These are phyloP conservation scores for Macrochelys suwanniensis DNA, from an alignment of 2,797 vertebrate genomes.

Conservation along the genomic window DNA sequence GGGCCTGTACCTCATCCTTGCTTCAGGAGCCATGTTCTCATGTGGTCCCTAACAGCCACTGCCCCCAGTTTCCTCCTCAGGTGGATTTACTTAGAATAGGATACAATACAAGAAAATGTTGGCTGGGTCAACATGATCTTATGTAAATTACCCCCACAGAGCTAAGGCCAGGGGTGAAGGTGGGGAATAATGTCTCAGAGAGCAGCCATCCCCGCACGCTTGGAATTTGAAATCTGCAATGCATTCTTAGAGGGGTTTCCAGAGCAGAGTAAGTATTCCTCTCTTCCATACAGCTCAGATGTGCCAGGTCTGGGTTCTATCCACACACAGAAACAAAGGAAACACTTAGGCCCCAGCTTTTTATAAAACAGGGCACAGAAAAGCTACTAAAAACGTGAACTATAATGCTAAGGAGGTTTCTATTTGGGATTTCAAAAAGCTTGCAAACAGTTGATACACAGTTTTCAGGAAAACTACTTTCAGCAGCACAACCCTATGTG, in stretches of 20 bases:
- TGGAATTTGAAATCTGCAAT: background rate
- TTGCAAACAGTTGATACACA: constrained; percentile 66
- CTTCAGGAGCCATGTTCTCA: background rate
- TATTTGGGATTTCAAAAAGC: constrained; percentile 63
- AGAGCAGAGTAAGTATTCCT: background rate
- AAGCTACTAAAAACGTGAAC: background rate
- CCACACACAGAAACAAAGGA: background rate
- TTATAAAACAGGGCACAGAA: background rate
- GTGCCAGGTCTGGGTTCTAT: background rate
- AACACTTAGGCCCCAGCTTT: background rate
- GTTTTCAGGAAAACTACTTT: constrained; percentile 16
- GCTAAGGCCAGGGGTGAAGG: background rate
- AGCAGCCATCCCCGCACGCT: background rate
- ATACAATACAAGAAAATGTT: background rate
- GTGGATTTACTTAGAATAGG: background rate
- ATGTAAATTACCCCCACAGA: background rate
- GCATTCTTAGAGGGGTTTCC: background rate
- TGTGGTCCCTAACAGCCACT: background rate
- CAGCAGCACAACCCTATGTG: background rate
- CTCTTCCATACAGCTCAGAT: background rate
- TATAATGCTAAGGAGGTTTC: constrained; percentile 19
- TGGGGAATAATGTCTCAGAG: background rate
- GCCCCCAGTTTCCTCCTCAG: background rate
- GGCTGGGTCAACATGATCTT: background rate
- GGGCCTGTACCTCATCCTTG: background rate